phyloP scores from a whole-genome alignment of 2,888 invertebrate genomes.

The Chaetogeoica ovagalla region DNA sequence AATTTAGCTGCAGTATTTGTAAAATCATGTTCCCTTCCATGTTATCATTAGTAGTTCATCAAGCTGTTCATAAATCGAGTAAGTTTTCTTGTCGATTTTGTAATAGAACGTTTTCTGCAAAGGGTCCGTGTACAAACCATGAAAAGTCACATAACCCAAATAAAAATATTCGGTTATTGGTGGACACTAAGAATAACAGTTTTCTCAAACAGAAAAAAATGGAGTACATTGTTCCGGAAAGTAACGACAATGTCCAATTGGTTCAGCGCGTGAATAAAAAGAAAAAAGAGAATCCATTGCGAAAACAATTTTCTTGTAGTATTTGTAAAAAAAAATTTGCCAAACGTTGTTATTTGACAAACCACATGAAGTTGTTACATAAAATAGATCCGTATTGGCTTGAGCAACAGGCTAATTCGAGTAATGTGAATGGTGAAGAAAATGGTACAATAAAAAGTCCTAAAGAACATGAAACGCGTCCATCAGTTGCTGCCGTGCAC shows the following conservation, averaged over 20 bases:
- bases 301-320: background rate
- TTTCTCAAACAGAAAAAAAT: background rate
- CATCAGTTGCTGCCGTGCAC: background rate
- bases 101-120: background rate
- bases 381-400: background rate
- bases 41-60: background rate
- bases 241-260: background rate
- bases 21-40: background rate
- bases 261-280: background rate
- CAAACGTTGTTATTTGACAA: background rate
- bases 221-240: background rate
- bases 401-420: background rate
- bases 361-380: slow-evolving; percentile 4
- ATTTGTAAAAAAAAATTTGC: background rate
- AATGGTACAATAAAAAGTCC: background rate
- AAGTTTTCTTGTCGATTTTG: slow-evolving; percentile 14
- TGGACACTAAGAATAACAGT: background rate
- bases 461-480: background rate
- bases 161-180: background rate
- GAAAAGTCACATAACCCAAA: slow-evolving; percentile 13
- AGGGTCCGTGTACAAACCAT: slow-evolving; percentile 13
- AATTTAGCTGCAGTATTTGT: background rate
- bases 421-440: background rate
- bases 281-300: background rate
- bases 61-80: background rate